Conservation (phyloP, 2,797 vertebrate species). For the Merluccius polli region DNA sequence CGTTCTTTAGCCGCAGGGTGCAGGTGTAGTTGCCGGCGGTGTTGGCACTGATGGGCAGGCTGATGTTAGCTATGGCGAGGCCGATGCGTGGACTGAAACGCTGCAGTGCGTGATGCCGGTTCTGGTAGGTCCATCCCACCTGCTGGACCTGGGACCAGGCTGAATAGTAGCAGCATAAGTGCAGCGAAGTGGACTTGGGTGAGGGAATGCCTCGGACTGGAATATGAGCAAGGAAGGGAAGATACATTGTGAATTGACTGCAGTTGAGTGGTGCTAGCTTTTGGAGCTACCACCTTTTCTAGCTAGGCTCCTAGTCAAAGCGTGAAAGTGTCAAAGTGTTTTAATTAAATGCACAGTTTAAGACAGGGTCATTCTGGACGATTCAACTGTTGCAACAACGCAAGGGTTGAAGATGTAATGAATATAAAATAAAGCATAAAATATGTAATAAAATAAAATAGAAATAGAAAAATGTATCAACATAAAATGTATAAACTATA, state of each 20-base stretch:
- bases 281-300: no score
- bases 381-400: background rate
- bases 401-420: background rate
- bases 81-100: slow-evolving; percentile 33
- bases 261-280: background rate
- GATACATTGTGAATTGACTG: background rate
- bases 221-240: slow-evolving; percentile 6
- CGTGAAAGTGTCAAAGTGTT: background rate
- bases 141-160: slow-evolving; percentile 47
- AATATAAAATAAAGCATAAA: background rate
- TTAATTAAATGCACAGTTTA: background rate
- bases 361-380: background rate
- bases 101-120: slow-evolving; percentile 27
- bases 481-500: no score
- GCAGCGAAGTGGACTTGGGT: slow-evolving; percentile 11
- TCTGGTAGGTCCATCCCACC: slow-evolving; percentile 58
- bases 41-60: slow-evolving; percentile 54
- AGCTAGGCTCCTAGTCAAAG: no score
- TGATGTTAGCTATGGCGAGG: slow-evolving; percentile 41
- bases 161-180: slow-evolving; percentile 61
- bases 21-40: slow-evolving; percentile 73
- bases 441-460: background rate
- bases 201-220: slow-evolving; percentile 38
- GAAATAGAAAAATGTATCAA: background rate
- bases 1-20: slow-evolving; percentile 58